Evolutionary conservation across 2,113 vertebrate species (phyloP).

Genomic region (Sphyrna mokarran): DNA sequence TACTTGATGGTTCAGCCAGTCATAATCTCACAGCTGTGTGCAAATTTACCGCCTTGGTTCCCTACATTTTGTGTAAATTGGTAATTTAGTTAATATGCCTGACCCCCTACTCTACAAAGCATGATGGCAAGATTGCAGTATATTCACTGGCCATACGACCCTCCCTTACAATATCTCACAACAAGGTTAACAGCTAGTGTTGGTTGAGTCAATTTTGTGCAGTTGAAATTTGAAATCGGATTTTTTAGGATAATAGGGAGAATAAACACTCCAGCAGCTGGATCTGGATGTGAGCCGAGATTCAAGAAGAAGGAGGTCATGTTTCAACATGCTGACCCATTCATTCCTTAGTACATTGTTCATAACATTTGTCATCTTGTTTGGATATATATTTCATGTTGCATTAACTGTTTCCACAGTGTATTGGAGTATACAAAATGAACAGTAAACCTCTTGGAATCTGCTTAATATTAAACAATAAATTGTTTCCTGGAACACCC

Average conservation of each 20-base stretch:
- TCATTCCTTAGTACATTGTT: neutral
- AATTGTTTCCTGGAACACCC: neutral
- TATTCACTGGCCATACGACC: neutral
- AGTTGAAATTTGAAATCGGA: neutral
- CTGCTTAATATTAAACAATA: slow-evolving; percentile 27
- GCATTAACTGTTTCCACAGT: slow-evolving; percentile 10
- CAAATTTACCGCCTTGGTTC: neutral
- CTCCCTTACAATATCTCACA: neutral
- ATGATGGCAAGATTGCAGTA: neutral
- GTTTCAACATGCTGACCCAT: neutral
- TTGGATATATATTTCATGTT: neutral
- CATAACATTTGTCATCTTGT: neutral
- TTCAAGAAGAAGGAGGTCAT: neutral
- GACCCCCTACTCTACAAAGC: neutral
- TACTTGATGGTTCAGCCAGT: neutral
- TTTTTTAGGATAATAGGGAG: neutral
- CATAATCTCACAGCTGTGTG: neutral
- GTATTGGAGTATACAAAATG: neutral
- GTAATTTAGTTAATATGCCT: neutral
- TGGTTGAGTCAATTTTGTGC: neutral
- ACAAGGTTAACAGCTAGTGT: neutral
- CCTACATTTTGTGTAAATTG: neutral
- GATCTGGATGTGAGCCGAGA: neutral
- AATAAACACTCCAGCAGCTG: neutral
- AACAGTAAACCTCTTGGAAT: neutral